phyloP scores from a whole-genome alignment of 64 coral and sea anemone genomes.

The Dendrophyllia cribrosa region DNA sequence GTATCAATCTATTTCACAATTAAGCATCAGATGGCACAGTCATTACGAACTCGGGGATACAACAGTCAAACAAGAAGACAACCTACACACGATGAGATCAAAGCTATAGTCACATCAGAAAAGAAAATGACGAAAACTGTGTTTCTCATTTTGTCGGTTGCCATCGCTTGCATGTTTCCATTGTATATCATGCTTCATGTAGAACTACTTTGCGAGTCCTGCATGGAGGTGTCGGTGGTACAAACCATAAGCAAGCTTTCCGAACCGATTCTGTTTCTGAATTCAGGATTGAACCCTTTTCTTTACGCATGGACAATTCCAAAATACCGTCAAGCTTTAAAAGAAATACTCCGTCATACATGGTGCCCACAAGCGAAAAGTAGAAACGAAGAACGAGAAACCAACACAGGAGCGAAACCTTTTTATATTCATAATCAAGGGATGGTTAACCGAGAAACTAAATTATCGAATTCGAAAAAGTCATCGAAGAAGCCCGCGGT shows the following conservation, averaged over 20 bases:
- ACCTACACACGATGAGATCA: neutral
- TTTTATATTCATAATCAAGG: neutral
- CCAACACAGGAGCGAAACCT: too few species aligned
- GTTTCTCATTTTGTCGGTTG: neutral
- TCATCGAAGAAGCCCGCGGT: neutral
- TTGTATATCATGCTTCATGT: constrained; percentile 18
- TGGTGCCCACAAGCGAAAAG: neutral
- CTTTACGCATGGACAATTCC: constrained; percentile 26
- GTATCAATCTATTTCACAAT: neutral
- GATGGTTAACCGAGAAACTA: neutral
- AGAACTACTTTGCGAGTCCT: neutral
- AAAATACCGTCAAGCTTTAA: constrained; percentile 3
- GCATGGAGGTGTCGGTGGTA: neutral
- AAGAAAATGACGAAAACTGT: constrained; percentile 11
- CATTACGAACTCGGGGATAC: constrained; percentile 6
- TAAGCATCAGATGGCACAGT: neutral
- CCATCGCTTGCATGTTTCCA: neutral
- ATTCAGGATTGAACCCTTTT: constrained; percentile 12
- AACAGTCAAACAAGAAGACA: constrained; percentile 6
- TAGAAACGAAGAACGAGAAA: neutral
- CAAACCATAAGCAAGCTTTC: constrained; percentile 4
- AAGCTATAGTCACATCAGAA: neutral
- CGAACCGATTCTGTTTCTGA: constrained; percentile 1
- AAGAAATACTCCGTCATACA: neutral
- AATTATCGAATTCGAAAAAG: neutral